A percentile compares a stretch with the other conserved stretches of the same genome.
Evolutionary conservation across 1,140 invertebrate species (phyloP).

Genomic region (Hyles vespertilio): DNA sequence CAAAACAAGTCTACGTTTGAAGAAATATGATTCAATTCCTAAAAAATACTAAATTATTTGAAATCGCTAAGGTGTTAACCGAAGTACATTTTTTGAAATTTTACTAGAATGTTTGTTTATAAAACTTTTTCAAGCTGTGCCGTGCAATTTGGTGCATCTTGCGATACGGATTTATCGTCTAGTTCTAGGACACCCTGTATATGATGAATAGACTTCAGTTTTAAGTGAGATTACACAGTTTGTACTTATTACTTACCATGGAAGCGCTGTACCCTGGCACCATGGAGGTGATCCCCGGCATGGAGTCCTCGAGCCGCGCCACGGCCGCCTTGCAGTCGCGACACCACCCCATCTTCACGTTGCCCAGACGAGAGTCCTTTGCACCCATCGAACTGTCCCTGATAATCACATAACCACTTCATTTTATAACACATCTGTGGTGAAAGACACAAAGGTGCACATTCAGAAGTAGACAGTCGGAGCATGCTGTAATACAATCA

Average conservation of each 20-base stretch:
- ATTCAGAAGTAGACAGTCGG: slow-evolving; percentile 39
- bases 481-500: slow-evolving; percentile 63
- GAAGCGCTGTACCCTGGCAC: slow-evolving; percentile 38
- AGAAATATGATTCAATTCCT: too few relatives aligned
- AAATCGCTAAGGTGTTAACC: too few relatives aligned
- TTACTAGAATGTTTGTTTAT: too few relatives aligned
- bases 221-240: background rate
- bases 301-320: slow-evolving; percentile 33
- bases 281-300: slow-evolving; percentile 39
- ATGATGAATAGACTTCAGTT: too few relatives aligned
- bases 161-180: too few relatives aligned
- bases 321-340: slow-evolving; percentile 41
- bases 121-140: too few relatives aligned
- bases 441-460: slow-evolving; percentile 39
- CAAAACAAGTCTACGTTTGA: too few relatives aligned
- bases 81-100: too few relatives aligned
- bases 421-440: background rate
- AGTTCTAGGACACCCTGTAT: too few relatives aligned
- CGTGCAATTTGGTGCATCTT: too few relatives aligned
- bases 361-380: slow-evolving; percentile 18
- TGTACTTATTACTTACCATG: slow-evolving; percentile 23
- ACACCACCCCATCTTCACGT: slow-evolving; percentile 54
- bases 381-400: slow-evolving; percentile 21
- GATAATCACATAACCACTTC: background rate
- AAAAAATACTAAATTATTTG: too few relatives aligned